These are phyloP conservation scores for Lycophotia porphyrea DNA, from an alignment of 2,888 invertebrate species.

Conservation along the genomic window DNA sequence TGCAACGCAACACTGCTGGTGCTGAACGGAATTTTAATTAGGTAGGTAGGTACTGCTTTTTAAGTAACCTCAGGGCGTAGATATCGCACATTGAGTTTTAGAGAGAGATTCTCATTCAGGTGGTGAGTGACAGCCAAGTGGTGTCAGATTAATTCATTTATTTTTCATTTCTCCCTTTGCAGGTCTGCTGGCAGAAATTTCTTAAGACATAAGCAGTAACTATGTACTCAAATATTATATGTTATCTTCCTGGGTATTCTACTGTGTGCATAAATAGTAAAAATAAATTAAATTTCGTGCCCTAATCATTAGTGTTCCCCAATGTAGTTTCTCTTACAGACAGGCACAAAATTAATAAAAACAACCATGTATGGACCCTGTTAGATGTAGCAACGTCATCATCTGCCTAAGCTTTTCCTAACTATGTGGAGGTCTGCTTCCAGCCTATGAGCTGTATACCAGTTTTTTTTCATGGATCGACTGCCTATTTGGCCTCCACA, in stretches of 20 bases:
- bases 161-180: no score
- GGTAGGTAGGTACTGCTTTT: slow-evolving; percentile 47
- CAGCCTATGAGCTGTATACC: neutral
- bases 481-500: neutral
- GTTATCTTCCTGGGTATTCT: no score
- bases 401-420: neutral
- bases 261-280: no score
- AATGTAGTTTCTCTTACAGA: neutral
- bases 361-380: no score
- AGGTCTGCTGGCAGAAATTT: no score
- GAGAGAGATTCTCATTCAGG: neutral
- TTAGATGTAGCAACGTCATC: neutral
- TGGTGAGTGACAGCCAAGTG: rapidly evolving
- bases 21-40: slow-evolving; percentile 60
- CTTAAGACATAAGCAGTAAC: no score
- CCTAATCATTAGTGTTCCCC: neutral
- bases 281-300: neutral
- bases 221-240: no score
- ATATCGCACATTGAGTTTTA: neutral
- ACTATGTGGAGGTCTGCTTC: neutral
- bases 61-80: slow-evolving; percentile 19
- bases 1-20: slow-evolving; percentile 68
- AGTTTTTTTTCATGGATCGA: neutral
- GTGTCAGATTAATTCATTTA: no score
- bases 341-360: neutral